Conservation (phyloP, 2,888 invertebrate genomes). For the Noctua comes region DNA sequence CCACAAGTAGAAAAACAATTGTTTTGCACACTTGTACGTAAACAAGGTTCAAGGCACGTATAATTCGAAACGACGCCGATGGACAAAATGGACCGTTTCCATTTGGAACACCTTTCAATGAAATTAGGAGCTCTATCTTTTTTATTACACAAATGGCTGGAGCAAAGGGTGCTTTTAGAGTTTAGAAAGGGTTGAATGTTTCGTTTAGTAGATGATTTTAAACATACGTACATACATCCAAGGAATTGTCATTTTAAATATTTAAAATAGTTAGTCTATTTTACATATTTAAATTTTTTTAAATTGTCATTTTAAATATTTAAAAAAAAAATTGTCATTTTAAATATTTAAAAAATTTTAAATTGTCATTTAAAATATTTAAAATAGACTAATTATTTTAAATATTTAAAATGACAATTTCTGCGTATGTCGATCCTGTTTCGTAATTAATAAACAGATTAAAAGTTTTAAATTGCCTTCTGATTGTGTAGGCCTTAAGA, state of each 20-base stretch:
- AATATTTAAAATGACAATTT: too few relatives aligned
- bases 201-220: background rate
- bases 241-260: background rate
- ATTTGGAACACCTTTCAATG: constrained; percentile 66
- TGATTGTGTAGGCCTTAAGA: background rate
- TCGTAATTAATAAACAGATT: too few relatives aligned
- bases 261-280: background rate
- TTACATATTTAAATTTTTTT: too few relatives aligned
- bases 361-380: background rate
- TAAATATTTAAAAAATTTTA: background rate
- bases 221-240: background rate
- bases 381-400: too few relatives aligned
- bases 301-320: too few relatives aligned
- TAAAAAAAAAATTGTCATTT: background rate
- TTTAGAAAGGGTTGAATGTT: constrained; percentile 43
- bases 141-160: constrained; percentile 66
- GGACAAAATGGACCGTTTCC: constrained; percentile 56
- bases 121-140: constrained; percentile 64
- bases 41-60: constrained; percentile 68
- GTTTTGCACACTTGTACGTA: constrained; percentile 45
- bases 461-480: background rate
- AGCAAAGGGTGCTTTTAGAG: constrained; percentile 52
- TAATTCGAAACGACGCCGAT: constrained; percentile 59
- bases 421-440: background rate
- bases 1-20: constrained; percentile 55